Evolutionary conservation across 2,113 vertebrate species (phyloP).

Genomic region (Microcebus griseorufus): DNA sequence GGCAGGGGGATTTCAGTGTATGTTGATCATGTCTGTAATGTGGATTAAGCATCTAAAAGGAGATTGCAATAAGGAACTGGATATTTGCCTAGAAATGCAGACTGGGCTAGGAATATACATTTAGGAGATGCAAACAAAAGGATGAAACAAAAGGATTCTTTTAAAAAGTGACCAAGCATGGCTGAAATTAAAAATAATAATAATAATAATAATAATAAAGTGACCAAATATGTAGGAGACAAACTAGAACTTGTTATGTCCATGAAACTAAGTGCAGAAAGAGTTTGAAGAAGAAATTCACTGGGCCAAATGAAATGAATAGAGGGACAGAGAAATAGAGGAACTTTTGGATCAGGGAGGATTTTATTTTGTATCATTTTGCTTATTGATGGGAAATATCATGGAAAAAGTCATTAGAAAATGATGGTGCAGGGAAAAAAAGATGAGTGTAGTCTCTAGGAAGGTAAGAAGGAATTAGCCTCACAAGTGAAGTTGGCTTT

Average conservation of each 20-base stretch:
- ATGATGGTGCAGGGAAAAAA: not conserved
- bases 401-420: not conserved
- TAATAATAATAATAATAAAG: not conserved
- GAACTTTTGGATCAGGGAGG: not conserved
- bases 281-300: not conserved
- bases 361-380: not conserved
- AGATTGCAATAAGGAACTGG: not conserved
- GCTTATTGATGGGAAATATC: not conserved
- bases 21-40: not conserved
- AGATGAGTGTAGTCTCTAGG: too few relatives aligned
- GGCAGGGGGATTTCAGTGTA: not conserved
- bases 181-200: too few relatives aligned
- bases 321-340: not conserved
- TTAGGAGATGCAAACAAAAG: not conserved
- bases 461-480: not conserved
- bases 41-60: not conserved
- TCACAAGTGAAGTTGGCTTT: not conserved
- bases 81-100: not conserved
- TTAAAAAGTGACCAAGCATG: not conserved
- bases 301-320: not conserved
- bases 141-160: not conserved
- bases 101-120: not conserved
- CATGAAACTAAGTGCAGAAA: not conserved
- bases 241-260: not conserved
- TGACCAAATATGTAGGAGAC: not conserved